These are phyloP conservation scores for Lepisosteus osseus DNA, from an alignment of 2,113 vertebrate genomes.

Conservation along the genomic window DNA sequence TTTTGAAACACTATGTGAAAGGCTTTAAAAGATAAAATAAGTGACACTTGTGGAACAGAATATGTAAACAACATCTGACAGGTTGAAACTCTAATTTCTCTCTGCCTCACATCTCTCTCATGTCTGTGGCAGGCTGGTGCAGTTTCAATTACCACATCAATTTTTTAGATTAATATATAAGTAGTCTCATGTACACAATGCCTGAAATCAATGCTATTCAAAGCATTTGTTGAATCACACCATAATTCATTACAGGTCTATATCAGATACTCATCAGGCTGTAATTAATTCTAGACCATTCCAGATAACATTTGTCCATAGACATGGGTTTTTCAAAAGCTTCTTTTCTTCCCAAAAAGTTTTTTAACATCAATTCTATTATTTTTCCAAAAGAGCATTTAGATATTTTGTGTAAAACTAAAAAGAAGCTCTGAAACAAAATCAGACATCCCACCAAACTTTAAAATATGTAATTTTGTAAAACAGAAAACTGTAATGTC, in stretches of 20 bases:
- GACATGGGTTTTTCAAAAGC: background rate
- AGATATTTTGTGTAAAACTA: too few species aligned
- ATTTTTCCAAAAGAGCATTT: too few species aligned
- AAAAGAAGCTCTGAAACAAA: too few species aligned
- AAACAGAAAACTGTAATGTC: too few species aligned
- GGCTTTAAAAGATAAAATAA: background rate
- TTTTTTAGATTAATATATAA: constrained; percentile 4
- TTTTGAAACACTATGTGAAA: background rate
- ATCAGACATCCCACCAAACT: too few species aligned
- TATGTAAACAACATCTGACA: background rate
- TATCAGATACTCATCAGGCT: background rate
- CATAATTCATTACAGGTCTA: background rate
- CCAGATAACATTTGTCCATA: background rate
- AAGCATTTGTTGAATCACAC: background rate
- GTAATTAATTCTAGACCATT: background rate
- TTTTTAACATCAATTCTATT: too few species aligned
- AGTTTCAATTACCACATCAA: constrained; percentile 9
- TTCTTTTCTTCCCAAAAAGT: background rate
- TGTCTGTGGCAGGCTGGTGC: background rate
- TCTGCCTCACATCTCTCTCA: background rate
- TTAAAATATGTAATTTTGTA: too few species aligned
- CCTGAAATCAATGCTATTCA: too few species aligned
- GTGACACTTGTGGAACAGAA: background rate
- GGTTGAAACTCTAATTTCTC: constrained; percentile 1
- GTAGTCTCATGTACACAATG: background rate